Evolutionary conservation across 2,888 invertebrate species (phyloP).

Genomic region (Carabus problematicus): DNA sequence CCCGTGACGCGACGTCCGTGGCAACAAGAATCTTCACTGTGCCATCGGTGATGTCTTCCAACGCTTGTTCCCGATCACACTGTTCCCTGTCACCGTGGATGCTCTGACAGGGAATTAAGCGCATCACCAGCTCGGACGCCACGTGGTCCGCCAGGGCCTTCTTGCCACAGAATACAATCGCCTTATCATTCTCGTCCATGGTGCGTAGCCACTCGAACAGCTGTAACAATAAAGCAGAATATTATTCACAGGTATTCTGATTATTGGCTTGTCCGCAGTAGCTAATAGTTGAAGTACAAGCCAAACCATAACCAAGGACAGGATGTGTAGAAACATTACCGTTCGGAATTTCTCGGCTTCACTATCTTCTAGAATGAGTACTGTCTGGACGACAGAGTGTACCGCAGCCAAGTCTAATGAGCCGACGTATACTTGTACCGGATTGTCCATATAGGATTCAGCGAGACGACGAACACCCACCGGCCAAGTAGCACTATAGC

Average conservation of each 20-base stretch:
- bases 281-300: not conserved
- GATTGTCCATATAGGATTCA: conserved; percentile 85
- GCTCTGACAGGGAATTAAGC: conserved; percentile 75
- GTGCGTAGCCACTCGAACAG: conserved; percentile 72
- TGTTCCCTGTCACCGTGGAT: conserved; percentile 92
- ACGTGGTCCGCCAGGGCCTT: conserved; percentile 85
- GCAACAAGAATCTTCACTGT: conserved; percentile 85
- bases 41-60: conserved; percentile 83
- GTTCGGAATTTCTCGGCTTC: conserved; percentile 71
- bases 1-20: conserved; percentile 94
- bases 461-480: conserved; percentile 84
- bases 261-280: no score
- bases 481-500: conserved; percentile 89
- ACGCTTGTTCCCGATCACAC: conserved; percentile 78
- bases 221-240: conserved; percentile 53
- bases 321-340: conserved; percentile 57
- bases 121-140: conserved; percentile 77
- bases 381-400: conserved; percentile 83
- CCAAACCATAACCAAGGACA: not conserved
- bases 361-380: conserved; percentile 75
- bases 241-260: conserved; percentile 40
- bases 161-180: conserved; percentile 89
- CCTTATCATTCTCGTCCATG: conserved; percentile 80
- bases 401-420: conserved; percentile 88
- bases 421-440: conserved; percentile 90